These are phyloP conservation scores for Podilymbus podiceps DNA, from an alignment of 2,113 vertebrate genomes.

Conservation along the genomic window DNA sequence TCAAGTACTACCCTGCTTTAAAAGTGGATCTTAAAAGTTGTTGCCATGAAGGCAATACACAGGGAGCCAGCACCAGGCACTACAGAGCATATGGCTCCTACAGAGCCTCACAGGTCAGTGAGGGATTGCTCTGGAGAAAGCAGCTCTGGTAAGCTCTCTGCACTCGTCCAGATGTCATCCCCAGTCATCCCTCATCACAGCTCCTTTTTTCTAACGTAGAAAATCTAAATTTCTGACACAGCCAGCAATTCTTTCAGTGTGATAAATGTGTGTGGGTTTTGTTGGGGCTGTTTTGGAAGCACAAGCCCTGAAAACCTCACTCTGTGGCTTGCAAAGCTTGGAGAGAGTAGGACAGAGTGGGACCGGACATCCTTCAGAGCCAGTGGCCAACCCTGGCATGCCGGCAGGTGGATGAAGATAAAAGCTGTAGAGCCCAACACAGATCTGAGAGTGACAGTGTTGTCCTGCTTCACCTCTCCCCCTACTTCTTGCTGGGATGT, in stretches of 20 bases:
- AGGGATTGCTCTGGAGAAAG: not conserved
- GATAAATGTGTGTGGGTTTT: fast-evolving
- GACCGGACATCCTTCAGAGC: not conserved
- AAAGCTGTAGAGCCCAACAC: not conserved
- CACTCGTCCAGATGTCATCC: not conserved
- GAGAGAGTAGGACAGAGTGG: not conserved
- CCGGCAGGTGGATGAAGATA: not conserved
- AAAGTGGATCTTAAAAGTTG: not conserved
- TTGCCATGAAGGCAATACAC: not conserved
- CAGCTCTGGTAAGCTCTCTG: not conserved
- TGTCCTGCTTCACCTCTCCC: not conserved
- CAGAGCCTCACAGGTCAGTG: not conserved
- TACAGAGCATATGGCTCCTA: not conserved
- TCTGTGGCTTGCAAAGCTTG: not conserved
- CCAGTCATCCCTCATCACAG: not conserved
- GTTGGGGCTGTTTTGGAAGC: not conserved
- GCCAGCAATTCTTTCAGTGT: not conserved
- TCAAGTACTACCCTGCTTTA: not conserved
- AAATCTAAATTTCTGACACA: not conserved
- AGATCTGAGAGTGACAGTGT: not conserved
- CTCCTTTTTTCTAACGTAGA: not conserved
- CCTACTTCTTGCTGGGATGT: not conserved
- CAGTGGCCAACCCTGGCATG: not conserved
- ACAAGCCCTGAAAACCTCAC: not conserved
- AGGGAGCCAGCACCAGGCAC: fast-evolving